Base-by-base conservation (phyloP, 1,140 invertebrate genomes). In the Luehdorfia chinensis region DNA sequence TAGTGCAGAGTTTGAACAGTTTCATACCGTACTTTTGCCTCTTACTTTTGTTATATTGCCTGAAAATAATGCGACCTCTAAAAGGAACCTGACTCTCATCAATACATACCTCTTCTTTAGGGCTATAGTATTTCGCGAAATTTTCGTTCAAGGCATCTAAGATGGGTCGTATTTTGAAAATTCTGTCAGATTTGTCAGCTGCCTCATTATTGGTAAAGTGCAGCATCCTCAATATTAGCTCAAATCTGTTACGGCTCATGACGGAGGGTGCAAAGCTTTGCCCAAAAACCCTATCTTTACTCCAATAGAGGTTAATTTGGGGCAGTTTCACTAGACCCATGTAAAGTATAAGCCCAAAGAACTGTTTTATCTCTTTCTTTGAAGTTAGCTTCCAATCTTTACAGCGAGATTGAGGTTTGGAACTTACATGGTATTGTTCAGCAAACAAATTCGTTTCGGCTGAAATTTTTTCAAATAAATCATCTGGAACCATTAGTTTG, bases 381-480 rank as follows among this genome's bases (percentile, higher is more conserved):
- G 44, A 23, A 13, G 30, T 46, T n/a, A 30, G 30, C 33, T 46
- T 46, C 44, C 44, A 46, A 6, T 46, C 31, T 2, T 46, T 23
- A 9, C 6, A 6, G 21, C 44, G 44, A 2, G 44, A 46, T 12
- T 33, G 9, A 13, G 44, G 30, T 32, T 33, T 46, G 18, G 19
- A 15, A 12, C 7, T 46, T 30, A 28, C 14, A 19, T 33, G 37
- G 12, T 9, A 36, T 43, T 43, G 28, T 23, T 44, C 16, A 18
- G 48, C 30, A 50, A 44, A 43, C 30, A 50, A 50, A 44, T 50
- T 44, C 14, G 39, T 50, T 50, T 50, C 19, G 23, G 27, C 25
- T 34, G 39, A 39, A 36, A 50, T 50, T 27, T 12, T 36, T 19
- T 50, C 41, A 45, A 50, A 50, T 28, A 45, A 13, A 36, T 27